phyloP scores from a whole-genome alignment of 2,888 invertebrate species.

The Diplolepis rosae region DNA sequence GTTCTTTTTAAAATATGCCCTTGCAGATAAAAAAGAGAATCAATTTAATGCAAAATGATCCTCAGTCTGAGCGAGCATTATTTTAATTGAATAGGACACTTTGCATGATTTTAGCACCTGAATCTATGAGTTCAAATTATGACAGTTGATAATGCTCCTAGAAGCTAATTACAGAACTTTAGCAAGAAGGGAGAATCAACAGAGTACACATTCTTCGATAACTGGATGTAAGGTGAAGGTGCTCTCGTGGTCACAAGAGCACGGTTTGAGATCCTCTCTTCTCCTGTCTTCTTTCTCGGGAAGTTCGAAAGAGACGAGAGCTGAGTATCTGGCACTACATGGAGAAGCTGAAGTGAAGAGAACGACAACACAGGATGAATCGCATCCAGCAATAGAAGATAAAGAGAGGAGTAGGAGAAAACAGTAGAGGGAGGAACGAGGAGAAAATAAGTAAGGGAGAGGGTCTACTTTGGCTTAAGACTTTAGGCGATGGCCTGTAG shows the following conservation, averaged over 20 bases:
- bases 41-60: no score
- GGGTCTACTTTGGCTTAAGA: slow-evolving; percentile 60
- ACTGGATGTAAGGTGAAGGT: slow-evolving; percentile 15
- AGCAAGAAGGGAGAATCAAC: neutral
- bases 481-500: slow-evolving; percentile 63
- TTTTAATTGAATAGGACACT: neutral
- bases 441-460: slow-evolving; percentile 34
- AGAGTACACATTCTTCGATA: slow-evolving; percentile 18
- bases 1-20: no score
- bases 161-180: slow-evolving; percentile 2
- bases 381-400: slow-evolving; percentile 10
- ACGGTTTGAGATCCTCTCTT: slow-evolving; percentile 6
- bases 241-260: slow-evolving; percentile 17
- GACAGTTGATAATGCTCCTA: neutral
- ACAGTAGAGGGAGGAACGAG: slow-evolving; percentile 36
- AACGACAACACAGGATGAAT: slow-evolving; percentile 18
- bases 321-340: slow-evolving; percentile 13
- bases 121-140: neutral
- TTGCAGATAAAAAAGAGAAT: no score
- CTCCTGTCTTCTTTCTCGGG: neutral
- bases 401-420: neutral
- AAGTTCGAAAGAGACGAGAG: slow-evolving; percentile 25
- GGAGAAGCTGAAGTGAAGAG: neutral
- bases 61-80: neutral
- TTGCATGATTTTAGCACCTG: neutral